Conservation (phyloP, 2,888 invertebrate species). For the Hydriomena furcata region DNA sequence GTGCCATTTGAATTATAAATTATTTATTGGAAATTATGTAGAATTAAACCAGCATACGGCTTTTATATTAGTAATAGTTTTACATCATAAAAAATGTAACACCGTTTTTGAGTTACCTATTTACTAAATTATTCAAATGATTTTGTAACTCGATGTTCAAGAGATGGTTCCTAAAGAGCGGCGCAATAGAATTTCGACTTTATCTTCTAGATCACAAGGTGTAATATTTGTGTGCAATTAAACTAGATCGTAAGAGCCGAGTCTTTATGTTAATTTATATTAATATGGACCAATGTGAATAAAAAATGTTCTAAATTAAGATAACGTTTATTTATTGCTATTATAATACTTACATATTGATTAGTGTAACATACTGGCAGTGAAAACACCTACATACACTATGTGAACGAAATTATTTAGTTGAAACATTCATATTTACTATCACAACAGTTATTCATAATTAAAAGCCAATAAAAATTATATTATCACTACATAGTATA, state of each 20-base stretch:
- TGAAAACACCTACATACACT: neutral
- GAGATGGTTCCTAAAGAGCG: slow-evolving; percentile 9
- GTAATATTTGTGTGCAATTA: slow-evolving; percentile 37
- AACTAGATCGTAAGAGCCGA: slow-evolving; percentile 25
- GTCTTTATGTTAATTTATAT: slow-evolving; percentile 20
- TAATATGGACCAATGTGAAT: slow-evolving; percentile 54
- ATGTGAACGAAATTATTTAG: neutral
- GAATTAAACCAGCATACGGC: neutral
- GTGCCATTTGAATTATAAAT: neutral
- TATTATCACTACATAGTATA: no score
- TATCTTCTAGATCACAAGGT: slow-evolving; percentile 30
- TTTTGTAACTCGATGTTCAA: no score
- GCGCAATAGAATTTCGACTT: slow-evolving; percentile 15
- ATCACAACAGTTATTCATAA: no score
- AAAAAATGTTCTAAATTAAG: slow-evolving; percentile 56
- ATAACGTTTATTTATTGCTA: slow-evolving; percentile 53
- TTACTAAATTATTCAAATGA: no score
- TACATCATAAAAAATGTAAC: no score
- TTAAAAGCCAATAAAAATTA: no score
- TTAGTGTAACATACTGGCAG: neutral
- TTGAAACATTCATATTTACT: no score
- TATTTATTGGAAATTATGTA: neutral
- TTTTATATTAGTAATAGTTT: neutral
- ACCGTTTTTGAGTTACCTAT: neutral
- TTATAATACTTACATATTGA: slow-evolving; percentile 17